Percentiles rank a stretch among this genome's conserved stretches.
Evolutionary conservation across 2,888 invertebrate genomes (phyloP).

Genomic region (Gnatocerus cornutus): DNA sequence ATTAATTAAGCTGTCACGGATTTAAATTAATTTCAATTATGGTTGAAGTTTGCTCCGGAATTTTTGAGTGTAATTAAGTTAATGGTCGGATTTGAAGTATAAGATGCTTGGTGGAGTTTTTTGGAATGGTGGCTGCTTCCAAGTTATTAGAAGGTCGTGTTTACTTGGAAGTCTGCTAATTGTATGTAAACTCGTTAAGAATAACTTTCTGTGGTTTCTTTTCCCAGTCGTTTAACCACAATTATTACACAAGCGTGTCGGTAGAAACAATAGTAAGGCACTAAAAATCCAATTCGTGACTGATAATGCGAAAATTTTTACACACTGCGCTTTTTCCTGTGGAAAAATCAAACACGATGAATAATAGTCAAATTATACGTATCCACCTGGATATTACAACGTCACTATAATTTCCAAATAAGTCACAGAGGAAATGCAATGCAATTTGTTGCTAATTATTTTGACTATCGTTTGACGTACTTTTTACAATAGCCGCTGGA

Average conservation of each 20-base stretch:
- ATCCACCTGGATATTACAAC: conserved; percentile 9
- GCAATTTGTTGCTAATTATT: conserved; percentile 35
- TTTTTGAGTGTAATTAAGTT: conserved; percentile 4
- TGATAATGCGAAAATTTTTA: conserved; percentile 7
- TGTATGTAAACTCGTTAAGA: too few species aligned
- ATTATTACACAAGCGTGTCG: not conserved
- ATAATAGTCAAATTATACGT: not conserved
- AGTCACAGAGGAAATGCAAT: conserved; percentile 31
- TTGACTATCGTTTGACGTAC: conserved; percentile 8
- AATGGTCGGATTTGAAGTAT: not conserved
- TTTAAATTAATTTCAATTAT: not conserved
- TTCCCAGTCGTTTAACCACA: too few species aligned
- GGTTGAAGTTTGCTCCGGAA: not conserved
- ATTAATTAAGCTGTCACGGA: too few species aligned
- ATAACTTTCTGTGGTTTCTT: too few species aligned
- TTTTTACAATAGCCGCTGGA: conserved; percentile 12
- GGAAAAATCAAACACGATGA: not conserved
- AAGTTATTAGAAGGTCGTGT: too few species aligned
- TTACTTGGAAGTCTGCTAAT: too few species aligned
- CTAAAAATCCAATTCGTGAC: conserved; percentile 15
- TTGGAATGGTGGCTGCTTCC: too few species aligned
- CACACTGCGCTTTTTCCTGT: conserved; percentile 14
- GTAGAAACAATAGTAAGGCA: not conserved
- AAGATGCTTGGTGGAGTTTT: too few species aligned
- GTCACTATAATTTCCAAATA: conserved; percentile 20